A percentile compares a stretch with the other conserved stretches of the same genome.
These are phyloP conservation scores for Cherax quadricarinatus DNA, from an alignment of 1,140 invertebrate species.

Conservation along the genomic window DNA sequence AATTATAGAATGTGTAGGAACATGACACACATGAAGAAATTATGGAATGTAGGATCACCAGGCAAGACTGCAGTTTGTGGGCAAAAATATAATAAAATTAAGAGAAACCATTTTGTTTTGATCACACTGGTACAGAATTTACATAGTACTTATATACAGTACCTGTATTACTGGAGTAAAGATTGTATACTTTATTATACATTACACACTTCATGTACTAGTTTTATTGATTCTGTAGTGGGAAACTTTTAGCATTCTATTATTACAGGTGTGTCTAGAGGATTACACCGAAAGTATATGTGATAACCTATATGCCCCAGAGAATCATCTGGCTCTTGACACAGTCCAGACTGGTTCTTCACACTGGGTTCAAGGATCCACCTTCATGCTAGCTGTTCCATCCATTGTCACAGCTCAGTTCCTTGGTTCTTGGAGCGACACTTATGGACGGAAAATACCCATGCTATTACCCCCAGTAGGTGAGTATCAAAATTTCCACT, in stretches of 20 bases:
- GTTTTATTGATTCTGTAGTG: not conserved
- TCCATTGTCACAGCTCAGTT: slow-evolving; percentile 77
- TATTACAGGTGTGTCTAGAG: slow-evolving; percentile 56
- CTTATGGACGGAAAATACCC: slow-evolving; percentile 77
- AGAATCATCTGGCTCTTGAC: slow-evolving; percentile 74
- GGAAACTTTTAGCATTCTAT: not conserved
- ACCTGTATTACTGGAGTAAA: not conserved
- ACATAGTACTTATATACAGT: not conserved
- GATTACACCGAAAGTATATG: slow-evolving; percentile 71
- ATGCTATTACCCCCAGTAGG: slow-evolving; percentile 78
- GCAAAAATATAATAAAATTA: not conserved
- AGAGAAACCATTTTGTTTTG: not conserved
- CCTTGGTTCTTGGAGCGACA: slow-evolving; percentile 77
- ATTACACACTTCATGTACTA: not conserved
- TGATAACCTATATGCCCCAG: slow-evolving; percentile 74
- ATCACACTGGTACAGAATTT: not conserved
- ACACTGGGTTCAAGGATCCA: slow-evolving; percentile 76
- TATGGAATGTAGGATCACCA: too few relatives aligned
- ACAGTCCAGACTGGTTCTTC: slow-evolving; percentile 76
- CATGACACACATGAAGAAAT: too few relatives aligned
- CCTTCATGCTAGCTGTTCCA: slow-evolving; percentile 76
- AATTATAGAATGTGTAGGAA: too few relatives aligned
- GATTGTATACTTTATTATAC: not conserved
- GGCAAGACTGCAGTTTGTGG: too few relatives aligned
- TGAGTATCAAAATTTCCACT: slow-evolving; percentile 48